Evolutionary conservation across 2,797 vertebrate genomes (phyloP).

Genomic region (Sebastes diaconus): DNA sequence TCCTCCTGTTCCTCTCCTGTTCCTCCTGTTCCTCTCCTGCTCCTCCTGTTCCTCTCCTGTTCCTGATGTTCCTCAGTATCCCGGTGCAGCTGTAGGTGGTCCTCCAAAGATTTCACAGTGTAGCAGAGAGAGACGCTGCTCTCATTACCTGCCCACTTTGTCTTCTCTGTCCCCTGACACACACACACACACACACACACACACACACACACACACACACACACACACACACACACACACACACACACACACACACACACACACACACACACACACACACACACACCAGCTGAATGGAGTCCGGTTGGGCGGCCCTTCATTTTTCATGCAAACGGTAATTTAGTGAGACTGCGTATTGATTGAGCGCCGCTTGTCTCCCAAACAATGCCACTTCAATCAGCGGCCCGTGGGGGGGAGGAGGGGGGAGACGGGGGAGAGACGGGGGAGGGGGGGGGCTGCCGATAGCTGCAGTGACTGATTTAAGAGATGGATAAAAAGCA

Average conservation of each 20-base stretch:
- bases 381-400: slow-evolving; percentile 89
- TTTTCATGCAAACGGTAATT: slow-evolving; percentile 88
- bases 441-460: slow-evolving; percentile 80
- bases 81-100: slow-evolving; percentile 64
- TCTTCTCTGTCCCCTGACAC: slow-evolving; percentile 61
- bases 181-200: slow-evolving; percentile 44
- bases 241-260: background rate
- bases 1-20: too few species aligned
- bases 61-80: background rate
- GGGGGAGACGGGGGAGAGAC: slow-evolving; percentile 23
- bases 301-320: slow-evolving; percentile 83
- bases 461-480: slow-evolving; percentile 91
- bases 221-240: background rate
- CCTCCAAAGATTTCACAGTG: slow-evolving; percentile 49
- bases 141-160: slow-evolving; percentile 70
- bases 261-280: too few species aligned
- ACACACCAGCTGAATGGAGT: slow-evolving; percentile 68
- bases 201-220: slow-evolving; percentile 33
- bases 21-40: too few species aligned
- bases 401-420: slow-evolving; percentile 75
- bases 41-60: background rate
- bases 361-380: slow-evolving; percentile 86
- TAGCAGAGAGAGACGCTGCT: slow-evolving; percentile 36
- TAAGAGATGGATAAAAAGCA: slow-evolving; percentile 93
- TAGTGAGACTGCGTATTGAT: slow-evolving; percentile 87